Conservation (phyloP, 2,888 invertebrate species). For the Helobdella robusta region DNA sequence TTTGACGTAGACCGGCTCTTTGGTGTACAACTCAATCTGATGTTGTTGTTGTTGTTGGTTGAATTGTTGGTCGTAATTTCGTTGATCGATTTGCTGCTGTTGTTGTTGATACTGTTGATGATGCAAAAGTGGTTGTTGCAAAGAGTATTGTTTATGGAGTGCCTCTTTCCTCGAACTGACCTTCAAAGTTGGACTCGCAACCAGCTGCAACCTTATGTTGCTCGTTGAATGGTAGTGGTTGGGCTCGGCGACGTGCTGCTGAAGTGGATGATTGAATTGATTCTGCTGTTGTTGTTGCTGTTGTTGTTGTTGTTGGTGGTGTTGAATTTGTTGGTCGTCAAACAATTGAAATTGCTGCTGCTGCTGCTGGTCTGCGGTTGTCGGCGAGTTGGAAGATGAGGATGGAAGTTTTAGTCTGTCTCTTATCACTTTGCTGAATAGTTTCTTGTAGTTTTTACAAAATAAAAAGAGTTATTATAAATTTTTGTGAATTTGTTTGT, state of each 20-base stretch:
- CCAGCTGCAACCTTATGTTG: neutral
- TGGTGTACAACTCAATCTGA: no score
- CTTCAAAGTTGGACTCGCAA: no score
- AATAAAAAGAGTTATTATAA: neutral
- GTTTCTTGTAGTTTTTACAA: neutral
- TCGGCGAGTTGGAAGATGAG: neutral
- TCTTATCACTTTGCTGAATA: constrained; percentile 16
- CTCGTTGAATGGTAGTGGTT: neutral
- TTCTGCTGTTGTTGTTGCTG: no score
- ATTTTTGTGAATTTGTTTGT: neutral
- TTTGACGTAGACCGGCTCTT: no score
- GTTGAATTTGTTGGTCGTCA: no score
- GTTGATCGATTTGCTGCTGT: neutral
- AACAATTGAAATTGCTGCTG: no score
- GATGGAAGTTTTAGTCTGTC: constrained; percentile 21
- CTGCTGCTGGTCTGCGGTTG: constrained; percentile 10
- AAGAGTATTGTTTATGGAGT: neutral
- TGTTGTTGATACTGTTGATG: neutral
- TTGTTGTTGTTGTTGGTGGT: no score
- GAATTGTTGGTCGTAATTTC: neutral
- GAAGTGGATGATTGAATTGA: no score
- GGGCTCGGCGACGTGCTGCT: constrained; percentile 13
- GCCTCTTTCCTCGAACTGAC: neutral
- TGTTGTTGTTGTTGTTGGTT: constrained; percentile 3
- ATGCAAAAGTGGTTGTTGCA: no score